Percentiles rank a stretch among this genome's conserved stretches.
Conservation (phyloP, 1,140 invertebrate genomes). For the Hylaeus anthracinus region DNA sequence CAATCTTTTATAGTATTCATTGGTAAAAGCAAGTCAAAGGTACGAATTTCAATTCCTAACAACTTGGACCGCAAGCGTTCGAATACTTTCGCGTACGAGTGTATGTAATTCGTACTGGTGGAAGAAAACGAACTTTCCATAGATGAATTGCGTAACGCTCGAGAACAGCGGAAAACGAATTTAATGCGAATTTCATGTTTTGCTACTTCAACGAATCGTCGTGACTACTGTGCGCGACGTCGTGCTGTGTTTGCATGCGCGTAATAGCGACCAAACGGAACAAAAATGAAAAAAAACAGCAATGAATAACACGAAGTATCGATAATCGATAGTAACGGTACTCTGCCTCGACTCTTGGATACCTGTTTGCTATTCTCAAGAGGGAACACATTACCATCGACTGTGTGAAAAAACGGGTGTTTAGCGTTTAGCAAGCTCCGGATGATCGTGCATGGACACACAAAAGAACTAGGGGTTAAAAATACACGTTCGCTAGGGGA, state of each 20-base stretch:
- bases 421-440: neutral
- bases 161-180: neutral
- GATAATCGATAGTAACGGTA: conserved; percentile 40
- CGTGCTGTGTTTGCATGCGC: neutral
- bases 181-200: conserved; percentile 13
- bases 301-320: conserved; percentile 1
- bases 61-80: no score
- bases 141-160: neutral
- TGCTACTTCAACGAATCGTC: neutral
- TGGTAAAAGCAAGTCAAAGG: no score
- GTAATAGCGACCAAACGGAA: conserved; percentile 7
- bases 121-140: neutral
- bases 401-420: neutral
- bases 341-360: neutral
- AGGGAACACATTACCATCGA: no score
- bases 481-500: no score
- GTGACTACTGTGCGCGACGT: neutral
- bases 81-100: no score
- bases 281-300: neutral
- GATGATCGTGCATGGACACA: neutral
- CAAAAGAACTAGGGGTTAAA: neutral
- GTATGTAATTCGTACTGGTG: neutral
- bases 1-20: no score
- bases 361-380: neutral
- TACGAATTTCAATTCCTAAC: no score